Base-by-base conservation (phyloP, 2,113 vertebrate genomes). In the Pteropus alecto region DNA sequence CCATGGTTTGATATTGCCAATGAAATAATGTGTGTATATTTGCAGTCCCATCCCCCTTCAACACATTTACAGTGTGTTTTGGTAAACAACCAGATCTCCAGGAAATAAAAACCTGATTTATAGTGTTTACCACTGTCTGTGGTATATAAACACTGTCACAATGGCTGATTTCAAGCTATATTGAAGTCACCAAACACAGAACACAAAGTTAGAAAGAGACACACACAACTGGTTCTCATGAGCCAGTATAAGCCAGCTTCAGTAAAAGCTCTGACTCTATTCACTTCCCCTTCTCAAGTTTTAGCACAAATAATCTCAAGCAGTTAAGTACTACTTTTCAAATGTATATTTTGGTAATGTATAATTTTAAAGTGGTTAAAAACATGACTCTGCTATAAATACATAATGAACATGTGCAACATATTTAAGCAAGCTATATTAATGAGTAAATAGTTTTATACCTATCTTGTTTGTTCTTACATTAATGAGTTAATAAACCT, bases 401-500 rank as follows among this genome's bases (percentile, higher is more conserved):
- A 38, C 4, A 82, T 67, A 82, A 61, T 67, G 63, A 78, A 67
- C 41, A 48, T 19, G 11, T 28, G 30, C 16, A 70, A 51, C 7
- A 60, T 58, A 81, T 63, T 65, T 67, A 77, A 35, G 76, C 38
- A 82, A 88, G n/a, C 86, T 46, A 22, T 74, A 60, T 77, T 76
- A 86, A 76, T 93, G 28, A 56, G 26, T 71, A 26, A 82, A 46
- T 38, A 56, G 43, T 12, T 83, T 63, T 77, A 46, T 22, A 79
- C 13, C 15, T 79, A 56, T 84, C 73, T 73, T 58, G 18, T 38
- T 87, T 35, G 35, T 33, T 83, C 46, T 58, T 68, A 28, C 26
- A 91, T 68, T 90, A 95, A 86, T 56, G 35, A 86, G 6, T 93
- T 79, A 84, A 87, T 67, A 68, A 77, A 92, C 82, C 7, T 90